These are phyloP conservation scores for Otolemur crassicaudatus DNA, from an alignment of 2,797 vertebrate genomes.

Conservation along the genomic window DNA sequence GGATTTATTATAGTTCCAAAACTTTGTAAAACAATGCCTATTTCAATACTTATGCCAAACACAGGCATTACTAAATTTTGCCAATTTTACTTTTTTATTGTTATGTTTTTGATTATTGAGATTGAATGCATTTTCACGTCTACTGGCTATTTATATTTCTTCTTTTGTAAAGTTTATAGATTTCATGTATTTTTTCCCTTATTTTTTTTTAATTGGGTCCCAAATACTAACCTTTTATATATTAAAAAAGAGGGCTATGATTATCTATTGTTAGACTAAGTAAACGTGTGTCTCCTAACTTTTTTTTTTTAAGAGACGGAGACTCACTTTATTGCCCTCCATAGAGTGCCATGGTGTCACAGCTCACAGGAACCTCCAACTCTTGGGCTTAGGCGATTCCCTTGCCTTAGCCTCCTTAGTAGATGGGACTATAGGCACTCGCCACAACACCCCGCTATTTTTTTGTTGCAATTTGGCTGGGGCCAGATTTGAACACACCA, in stretches of 20 bases:
- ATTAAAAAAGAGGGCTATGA: not conserved
- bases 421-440: too few species aligned
- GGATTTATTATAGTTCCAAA: not conserved
- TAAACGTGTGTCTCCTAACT: not conserved
- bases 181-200: not conserved
- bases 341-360: too few species aligned
- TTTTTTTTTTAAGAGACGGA: not conserved
- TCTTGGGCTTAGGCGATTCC: too few species aligned
- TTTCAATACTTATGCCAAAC: not conserved
- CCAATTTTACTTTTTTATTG: slow-evolving; percentile 33
- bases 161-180: slow-evolving; percentile 24
- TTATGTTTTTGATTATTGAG: not conserved
- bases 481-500: too few species aligned
- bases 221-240: too few species aligned
- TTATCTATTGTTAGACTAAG: slow-evolving; percentile 1
- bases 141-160: not conserved
- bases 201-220: not conserved
- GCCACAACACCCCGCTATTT: too few species aligned
- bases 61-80: not conserved
- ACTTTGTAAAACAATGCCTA: not conserved
- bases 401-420: too few species aligned
- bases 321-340: too few species aligned
- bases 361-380: too few species aligned
- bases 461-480: too few species aligned
- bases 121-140: slow-evolving; percentile 2